These are phyloP conservation scores for Hypotaenidia philippensis DNA, from an alignment of 2,797 vertebrate genomes.

Conservation along the genomic window DNA sequence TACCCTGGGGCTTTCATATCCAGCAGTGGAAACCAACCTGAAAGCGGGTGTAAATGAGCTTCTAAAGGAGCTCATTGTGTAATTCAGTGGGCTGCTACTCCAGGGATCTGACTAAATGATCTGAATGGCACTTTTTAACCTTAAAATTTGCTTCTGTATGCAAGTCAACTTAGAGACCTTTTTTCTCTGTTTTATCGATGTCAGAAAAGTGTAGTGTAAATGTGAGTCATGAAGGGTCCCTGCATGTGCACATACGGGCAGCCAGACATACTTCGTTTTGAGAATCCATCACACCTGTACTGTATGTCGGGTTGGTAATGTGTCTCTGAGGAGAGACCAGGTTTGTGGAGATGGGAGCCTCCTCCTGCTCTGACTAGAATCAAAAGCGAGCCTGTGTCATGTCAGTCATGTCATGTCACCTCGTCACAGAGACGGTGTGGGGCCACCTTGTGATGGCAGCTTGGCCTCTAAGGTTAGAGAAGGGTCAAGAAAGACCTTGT, in stretches of 20 bases:
- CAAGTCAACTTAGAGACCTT: neutral
- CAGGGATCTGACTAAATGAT: neutral
- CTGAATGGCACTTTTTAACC: neutral
- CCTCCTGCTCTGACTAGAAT: neutral
- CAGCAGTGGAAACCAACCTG: neutral
- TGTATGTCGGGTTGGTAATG: neutral
- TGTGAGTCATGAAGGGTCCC: neutral
- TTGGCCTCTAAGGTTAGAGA: neutral
- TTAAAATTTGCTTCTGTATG: neutral
- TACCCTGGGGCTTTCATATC: neutral
- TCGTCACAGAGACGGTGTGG: neutral
- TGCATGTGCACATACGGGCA: rapidly evolving
- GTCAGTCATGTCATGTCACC: no score
- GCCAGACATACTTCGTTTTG: neutral
- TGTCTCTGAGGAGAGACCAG: neutral
- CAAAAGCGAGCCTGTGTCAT: neutral
- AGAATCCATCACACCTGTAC: rapidly evolving
- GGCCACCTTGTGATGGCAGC: neutral
- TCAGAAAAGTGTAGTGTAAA: neutral
- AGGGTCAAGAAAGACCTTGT: neutral
- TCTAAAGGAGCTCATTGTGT: neutral
- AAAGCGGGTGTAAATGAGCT: neutral
- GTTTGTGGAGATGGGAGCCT: neutral
- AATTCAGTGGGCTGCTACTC: neutral
- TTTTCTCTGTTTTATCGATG: neutral